Conservation (phyloP, 2,113 vertebrate species). For the Romanogobio albipinnatus region DNA sequence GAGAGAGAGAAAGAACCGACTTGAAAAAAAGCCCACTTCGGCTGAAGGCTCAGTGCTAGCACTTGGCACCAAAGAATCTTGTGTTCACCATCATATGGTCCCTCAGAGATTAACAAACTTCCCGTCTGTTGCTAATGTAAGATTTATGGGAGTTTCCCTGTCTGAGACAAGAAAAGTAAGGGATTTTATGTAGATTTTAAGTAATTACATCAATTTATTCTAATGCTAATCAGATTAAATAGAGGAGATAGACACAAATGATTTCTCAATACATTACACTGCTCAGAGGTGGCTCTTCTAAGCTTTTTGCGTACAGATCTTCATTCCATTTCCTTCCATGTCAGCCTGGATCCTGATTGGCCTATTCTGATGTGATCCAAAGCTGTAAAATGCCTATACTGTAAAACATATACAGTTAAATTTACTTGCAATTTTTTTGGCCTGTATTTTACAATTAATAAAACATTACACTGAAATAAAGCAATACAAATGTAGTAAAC, state of each 20-base stretch:
- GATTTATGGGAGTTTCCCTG: not conserved
- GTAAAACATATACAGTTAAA: not conserved
- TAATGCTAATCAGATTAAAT: not conserved
- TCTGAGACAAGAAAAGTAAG: not conserved
- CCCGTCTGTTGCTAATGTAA: not conserved
- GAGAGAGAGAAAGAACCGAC: constrained; percentile 6
- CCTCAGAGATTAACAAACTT: not conserved
- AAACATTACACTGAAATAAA: no score
- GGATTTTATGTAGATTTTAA: not conserved
- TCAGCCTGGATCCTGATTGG: not conserved
- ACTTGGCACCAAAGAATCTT: constrained; percentile 25
- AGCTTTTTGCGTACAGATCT: not conserved
- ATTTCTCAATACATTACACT: not conserved
- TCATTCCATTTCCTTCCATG: not conserved
- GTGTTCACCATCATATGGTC: not conserved
- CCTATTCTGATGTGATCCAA: not conserved
- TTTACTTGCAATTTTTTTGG: no score
- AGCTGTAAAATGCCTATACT: not conserved
- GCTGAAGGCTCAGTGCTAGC: constrained; percentile 27
- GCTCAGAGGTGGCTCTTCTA: not conserved
- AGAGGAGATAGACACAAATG: not conserved
- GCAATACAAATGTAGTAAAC: no score
- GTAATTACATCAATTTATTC: constrained; percentile 7
- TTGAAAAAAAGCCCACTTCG: constrained; percentile 29
- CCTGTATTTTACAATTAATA: not conserved